phyloP scores from a whole-genome alignment of 2,888 invertebrate genomes.

The Globia sparganii region DNA sequence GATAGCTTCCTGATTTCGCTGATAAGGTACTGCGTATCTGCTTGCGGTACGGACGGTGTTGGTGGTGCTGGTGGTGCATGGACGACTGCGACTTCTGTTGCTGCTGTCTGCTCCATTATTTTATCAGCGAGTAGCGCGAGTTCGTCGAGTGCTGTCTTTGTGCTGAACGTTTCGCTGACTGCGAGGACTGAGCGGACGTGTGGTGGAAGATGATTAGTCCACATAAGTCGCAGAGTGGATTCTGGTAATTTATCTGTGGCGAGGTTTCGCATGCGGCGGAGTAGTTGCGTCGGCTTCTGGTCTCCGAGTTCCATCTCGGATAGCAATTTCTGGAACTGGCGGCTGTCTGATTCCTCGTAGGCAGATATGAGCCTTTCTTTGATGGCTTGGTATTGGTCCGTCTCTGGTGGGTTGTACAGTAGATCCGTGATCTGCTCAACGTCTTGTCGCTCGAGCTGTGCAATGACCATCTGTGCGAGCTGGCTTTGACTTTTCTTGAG shows the following conservation, averaged over 20 bases:
- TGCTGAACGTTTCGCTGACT: background rate
- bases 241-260: background rate
- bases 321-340: too few relatives aligned
- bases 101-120: background rate
- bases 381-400: too few relatives aligned
- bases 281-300: constrained; percentile 3
- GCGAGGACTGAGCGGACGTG: background rate
- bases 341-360: too few relatives aligned
- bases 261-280: background rate
- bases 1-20: background rate
- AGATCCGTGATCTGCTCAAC: background rate
- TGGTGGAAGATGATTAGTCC: background rate
- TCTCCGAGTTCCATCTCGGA: constrained; percentile 5
- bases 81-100: background rate
- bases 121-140: background rate
- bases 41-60: background rate
- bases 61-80: background rate
- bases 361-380: too few relatives aligned
- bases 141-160: background rate
- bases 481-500: background rate
- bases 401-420: too few relatives aligned
- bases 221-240: background rate
- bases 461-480: background rate
- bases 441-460: background rate
- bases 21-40: background rate